Base-by-base conservation (phyloP, 1,140 invertebrate genomes). In the Tribolium madens region DNA sequence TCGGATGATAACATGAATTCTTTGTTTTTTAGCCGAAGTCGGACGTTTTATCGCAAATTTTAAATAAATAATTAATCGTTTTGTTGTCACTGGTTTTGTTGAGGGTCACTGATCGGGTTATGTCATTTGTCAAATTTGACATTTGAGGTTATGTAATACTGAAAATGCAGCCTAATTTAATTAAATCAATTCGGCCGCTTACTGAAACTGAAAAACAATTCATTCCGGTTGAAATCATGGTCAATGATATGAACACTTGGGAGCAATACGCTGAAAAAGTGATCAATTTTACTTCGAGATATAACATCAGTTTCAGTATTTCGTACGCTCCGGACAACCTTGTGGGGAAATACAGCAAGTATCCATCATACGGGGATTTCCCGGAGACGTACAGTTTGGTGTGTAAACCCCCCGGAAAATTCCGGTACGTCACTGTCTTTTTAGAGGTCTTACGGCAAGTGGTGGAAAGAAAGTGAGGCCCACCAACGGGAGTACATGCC, bases 361-460 rank as follows among this genome's bases (percentile, higher is more conserved):
- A 92, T 88, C 95, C 95, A 0, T 90, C 91, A 75, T 96, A 97
- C 87, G 95, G 95, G 50, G 96, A 97, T 85, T 96, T 93, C 88
- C 93, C 95, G 7, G 93, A 96, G 85, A 91, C 94, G 50, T 96
- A 94, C 89, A 93, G 95, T 69, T 93, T 96, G 91, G 95, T 96
- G 89, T 88, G 84, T 86, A 50, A 70, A 10, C 18, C 4, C 15
- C 9, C 17, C 12, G 0, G 26, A n/a, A 33, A n/a, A 5, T 33
- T 26, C 21, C 21, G 6, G 3, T 26, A 26, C 2, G 21, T 26
- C 3, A 26, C 21, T 4, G 6, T 26, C 10, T 9, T 87, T 88
- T 15, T 83, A 97, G 95, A 91, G 95, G 87, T 95, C 94, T 3
- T 97, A 96, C 87, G 96, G 96, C 7, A 91, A 88, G 71, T 97